Base-by-base conservation (phyloP, 2,888 invertebrate species). In the Tetramorium bicarinatum region DNA sequence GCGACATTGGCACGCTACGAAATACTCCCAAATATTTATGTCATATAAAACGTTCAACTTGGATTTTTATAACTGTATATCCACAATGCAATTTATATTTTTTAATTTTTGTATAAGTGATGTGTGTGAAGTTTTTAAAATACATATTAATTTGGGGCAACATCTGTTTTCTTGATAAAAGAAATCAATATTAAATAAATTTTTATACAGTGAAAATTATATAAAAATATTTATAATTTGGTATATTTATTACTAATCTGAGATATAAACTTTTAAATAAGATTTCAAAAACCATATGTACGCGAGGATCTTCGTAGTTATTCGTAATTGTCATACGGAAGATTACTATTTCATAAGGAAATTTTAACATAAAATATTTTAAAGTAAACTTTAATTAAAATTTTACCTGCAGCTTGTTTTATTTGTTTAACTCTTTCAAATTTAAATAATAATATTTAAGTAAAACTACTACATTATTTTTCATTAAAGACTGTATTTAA, bases 211-310 rank as follows among this genome's bases (percentile, higher is more conserved):
- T 41, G 4, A 34, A 34, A 34, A 34, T 34, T 3, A 34, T 72
- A 11, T 56, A 41, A 56, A 21, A 41, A 25, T 47, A 44, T 59
- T 56, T 29, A 15, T 15, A 13, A 38, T 54, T 15, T 21, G 11
- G 15, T 15, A 54, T 71, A 54, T 54, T 71, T 38, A 15, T 9
- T 8, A 71, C 3, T 8, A 15, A 54, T 41, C 3, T 8, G 34
- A 69, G 25, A 66, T 21, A n/a, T 59, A 47, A 49, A 61, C 0
- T 41, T 21, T 75, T 34, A 47, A 75, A 49, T 75, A 38, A 62
- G 1, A 15, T 47, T 62, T 49, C 15, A 21, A 9, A 34, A 25
- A 72, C 2, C 15, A 34, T 9, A 7, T 8, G 13, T 1, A 18
- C 67, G n/a, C 6, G 3, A 47, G 15, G n/a, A 25, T 62, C n/a